Percentiles rank a stretch among this genome's conserved stretches.
Conservation (phyloP, 1,140 invertebrate species). For the Halesus radiatus region DNA sequence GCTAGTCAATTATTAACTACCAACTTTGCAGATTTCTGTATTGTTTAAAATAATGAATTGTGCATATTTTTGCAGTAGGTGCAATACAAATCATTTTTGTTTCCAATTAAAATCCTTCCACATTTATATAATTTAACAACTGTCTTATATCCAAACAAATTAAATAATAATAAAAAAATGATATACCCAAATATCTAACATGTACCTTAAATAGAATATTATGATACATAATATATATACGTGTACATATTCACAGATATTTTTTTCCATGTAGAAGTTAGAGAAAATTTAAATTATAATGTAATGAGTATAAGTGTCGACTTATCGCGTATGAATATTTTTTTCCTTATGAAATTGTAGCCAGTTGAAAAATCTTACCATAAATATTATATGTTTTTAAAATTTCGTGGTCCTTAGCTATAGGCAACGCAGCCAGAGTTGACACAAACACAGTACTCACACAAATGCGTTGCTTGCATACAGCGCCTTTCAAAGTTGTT, state of each 20-base stretch:
- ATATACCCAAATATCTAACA: slow-evolving; percentile 7
- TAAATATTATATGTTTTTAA: background rate
- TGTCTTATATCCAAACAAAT: background rate
- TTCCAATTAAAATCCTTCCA: background rate
- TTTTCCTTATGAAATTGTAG: no score
- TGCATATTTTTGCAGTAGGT: background rate
- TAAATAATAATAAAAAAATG: background rate
- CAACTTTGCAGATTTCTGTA: background rate
- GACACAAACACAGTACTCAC: no score
- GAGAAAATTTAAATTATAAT: background rate
- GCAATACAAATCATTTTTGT: background rate
- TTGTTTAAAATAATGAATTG: background rate
- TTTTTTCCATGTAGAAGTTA: slow-evolving; percentile 3
- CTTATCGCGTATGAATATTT: background rate
- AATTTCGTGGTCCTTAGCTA: no score
- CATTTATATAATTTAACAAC: background rate
- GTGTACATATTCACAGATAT: slow-evolving; percentile 12
- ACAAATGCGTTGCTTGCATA: no score
- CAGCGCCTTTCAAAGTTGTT: no score
- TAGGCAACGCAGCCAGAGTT: no score
- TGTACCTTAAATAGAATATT: slow-evolving; percentile 11
- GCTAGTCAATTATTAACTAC: background rate
- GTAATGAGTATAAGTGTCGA: background rate
- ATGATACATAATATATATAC: background rate
- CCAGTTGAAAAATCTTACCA: background rate